Conservation (phyloP, 1,140 invertebrate genomes). For the Drosophila parabipectinata region DNA sequence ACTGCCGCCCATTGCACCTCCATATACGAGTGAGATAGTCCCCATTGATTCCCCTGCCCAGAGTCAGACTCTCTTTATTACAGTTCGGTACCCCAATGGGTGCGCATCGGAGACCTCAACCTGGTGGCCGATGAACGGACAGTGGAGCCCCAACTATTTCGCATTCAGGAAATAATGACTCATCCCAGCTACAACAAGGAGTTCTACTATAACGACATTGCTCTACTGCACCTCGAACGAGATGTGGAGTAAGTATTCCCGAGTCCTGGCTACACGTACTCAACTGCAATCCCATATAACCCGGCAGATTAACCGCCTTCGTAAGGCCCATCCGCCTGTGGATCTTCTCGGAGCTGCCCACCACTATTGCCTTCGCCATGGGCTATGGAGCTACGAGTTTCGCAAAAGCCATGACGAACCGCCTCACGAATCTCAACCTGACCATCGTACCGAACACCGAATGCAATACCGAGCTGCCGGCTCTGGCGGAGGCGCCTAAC, state of each 20-base stretch:
- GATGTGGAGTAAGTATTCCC: conserved; percentile 60
- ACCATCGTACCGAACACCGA: conserved; percentile 70
- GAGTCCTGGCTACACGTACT: not conserved
- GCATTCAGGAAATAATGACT: conserved; percentile 41
- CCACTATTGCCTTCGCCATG: conserved; percentile 73
- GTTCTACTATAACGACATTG: conserved; percentile 75
- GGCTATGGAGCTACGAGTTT: conserved; percentile 76
- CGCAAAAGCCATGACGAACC: conserved; percentile 65
- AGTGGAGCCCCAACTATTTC: conserved; percentile 49
- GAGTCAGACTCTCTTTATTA: conserved; percentile 4
- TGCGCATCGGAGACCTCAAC: conserved; percentile 73
- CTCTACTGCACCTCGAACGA: conserved; percentile 47
- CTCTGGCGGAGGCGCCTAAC: conserved; percentile 49
- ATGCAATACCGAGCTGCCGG: conserved; percentile 65
- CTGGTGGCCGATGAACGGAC: conserved; percentile 49
- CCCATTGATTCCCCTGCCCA: not conserved
- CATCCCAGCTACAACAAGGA: conserved; percentile 62
- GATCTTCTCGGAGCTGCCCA: conserved; percentile 57
- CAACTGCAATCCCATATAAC: not conserved
- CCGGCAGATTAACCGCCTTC: conserved; percentile 59
- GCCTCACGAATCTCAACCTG: conserved; percentile 71
- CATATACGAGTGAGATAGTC: conserved; percentile 57
- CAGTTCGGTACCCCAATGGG: conserved; percentile 62
- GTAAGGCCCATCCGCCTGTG: conserved; percentile 75
- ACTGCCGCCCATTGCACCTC: conserved; percentile 78